These are phyloP conservation scores for Neuroscelio doddi DNA, from an alignment of 2,888 invertebrate species.

Conservation along the genomic window DNA sequence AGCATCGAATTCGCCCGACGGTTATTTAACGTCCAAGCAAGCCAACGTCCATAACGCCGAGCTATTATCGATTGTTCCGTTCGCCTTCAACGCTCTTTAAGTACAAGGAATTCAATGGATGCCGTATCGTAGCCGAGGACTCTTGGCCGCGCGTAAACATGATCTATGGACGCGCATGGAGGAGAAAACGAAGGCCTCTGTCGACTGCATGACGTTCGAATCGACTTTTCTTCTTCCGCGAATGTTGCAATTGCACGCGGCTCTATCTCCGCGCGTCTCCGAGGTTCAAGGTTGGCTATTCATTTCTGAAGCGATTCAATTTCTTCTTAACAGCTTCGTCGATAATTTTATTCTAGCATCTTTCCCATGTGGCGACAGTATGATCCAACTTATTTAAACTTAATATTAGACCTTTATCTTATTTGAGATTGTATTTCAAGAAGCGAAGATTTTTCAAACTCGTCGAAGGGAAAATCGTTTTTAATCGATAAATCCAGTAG, in stretches of 20 bases:
- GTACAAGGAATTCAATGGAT: slow-evolving; percentile 59
- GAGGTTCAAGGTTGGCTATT: slow-evolving; percentile 18
- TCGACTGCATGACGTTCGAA: slow-evolving; percentile 10
- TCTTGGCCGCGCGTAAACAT: slow-evolving; percentile 48
- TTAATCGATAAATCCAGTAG: no score
- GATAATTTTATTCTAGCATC: no score
- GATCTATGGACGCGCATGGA: slow-evolving; percentile 27
- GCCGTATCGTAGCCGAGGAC: slow-evolving; percentile 48
- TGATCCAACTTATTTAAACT: no score
- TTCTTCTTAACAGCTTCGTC: not conserved
- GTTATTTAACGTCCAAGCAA: slow-evolving; percentile 19
- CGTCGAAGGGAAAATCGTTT: no score
- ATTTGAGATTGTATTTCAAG: no score
- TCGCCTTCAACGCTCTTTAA: slow-evolving; percentile 41
- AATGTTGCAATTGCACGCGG: slow-evolving; percentile 4
- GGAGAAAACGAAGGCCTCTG: slow-evolving; percentile 11
- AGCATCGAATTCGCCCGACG: slow-evolving; percentile 20
- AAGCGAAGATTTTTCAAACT: no score
- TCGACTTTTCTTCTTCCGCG: slow-evolving; percentile 12
- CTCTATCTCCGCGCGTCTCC: slow-evolving; percentile 3
- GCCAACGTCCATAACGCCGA: slow-evolving; percentile 53
- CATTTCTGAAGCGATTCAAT: slow-evolving; percentile 12
- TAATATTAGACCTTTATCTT: no score
- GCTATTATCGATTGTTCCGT: slow-evolving; percentile 65
- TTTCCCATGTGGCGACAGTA: no score